Evolutionary conservation across 2,888 invertebrate species (phyloP).

Genomic region (Tipula unca): DNA sequence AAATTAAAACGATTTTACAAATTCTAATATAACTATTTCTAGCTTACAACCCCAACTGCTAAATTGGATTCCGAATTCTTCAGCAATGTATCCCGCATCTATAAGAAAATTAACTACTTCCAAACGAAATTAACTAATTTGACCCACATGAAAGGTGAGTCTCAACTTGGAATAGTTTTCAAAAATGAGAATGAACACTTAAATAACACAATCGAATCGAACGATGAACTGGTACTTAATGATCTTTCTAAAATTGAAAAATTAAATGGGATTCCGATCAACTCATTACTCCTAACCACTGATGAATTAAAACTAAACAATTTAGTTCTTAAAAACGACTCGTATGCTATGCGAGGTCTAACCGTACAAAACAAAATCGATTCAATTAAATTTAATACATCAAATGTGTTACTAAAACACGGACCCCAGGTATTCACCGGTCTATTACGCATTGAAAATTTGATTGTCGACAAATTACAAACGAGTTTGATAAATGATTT

Average conservation of each 20-base stretch:
- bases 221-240: background rate
- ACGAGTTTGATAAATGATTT: conserved; percentile 28
- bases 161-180: background rate
- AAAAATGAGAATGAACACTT: background rate
- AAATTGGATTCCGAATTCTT: background rate
- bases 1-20: background rate
- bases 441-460: conserved; percentile 35
- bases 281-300: background rate
- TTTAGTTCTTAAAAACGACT: background rate
- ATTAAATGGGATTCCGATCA: background rate
- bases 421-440: conserved; percentile 25
- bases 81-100: background rate
- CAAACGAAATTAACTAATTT: background rate
- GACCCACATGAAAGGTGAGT: background rate
- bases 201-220: background rate
- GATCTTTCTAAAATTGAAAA: background rate
- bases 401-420: conserved; percentile 32
- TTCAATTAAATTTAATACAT: conserved; percentile 30
- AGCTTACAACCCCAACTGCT: background rate
- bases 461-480: conserved; percentile 33
- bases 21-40: background rate
- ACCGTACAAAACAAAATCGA: conserved; percentile 30
- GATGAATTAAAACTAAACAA: background rate
- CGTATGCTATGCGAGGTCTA: background rate
- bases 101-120: background rate